Percentiles rank a stretch among this genome's conserved stretches.
These are phyloP conservation scores for Diadumene lineata DNA, from an alignment of 92 coral and sea anemone genomes.

Conservation along the genomic window DNA sequence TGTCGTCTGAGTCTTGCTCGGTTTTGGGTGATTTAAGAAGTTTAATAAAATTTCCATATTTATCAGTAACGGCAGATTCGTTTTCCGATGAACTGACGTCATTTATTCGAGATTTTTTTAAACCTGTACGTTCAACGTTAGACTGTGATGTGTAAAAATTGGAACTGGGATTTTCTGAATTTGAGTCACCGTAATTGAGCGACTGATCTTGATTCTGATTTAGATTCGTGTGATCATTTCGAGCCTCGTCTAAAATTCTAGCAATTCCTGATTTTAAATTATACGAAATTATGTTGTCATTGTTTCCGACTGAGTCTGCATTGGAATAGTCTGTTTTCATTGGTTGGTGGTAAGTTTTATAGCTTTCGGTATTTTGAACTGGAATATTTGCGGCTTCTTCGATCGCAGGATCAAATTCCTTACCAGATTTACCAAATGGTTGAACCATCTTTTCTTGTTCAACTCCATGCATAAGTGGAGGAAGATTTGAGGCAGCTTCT, in stretches of 20 bases:
- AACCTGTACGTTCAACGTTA: slow-evolving; percentile 14
- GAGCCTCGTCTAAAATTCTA: slow-evolving; percentile 12
- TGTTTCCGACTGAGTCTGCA: neutral
- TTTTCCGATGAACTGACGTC: neutral
- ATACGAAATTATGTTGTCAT: slow-evolving; percentile 6
- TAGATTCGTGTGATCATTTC: neutral
- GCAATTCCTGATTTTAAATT: slow-evolving; percentile 22
- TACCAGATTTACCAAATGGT: slow-evolving; percentile 26
- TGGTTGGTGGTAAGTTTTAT: slow-evolving; percentile 15
- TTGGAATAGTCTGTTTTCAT: slow-evolving; percentile 3
- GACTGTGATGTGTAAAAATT: neutral
- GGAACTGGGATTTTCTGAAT: neutral
- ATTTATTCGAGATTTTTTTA: slow-evolving; percentile 16
- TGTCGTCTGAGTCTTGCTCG: slow-evolving; percentile 15
- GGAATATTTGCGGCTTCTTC: slow-evolving; percentile 32
- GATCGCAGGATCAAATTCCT: slow-evolving; percentile 27
- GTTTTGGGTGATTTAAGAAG: neutral
- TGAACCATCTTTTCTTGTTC: slow-evolving; percentile 52
- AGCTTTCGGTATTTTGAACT: slow-evolving; percentile 6
- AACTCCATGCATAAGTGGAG: slow-evolving; percentile 57
- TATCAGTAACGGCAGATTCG: slow-evolving; percentile 19
- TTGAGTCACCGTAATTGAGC: neutral
- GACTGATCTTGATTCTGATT: neutral
- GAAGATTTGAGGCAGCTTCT: slow-evolving; percentile 58
- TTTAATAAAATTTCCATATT: slow-evolving; percentile 33